Evolutionary conservation across 1,140 invertebrate genomes (phyloP).

Genomic region (Drosophila santomea): DNA sequence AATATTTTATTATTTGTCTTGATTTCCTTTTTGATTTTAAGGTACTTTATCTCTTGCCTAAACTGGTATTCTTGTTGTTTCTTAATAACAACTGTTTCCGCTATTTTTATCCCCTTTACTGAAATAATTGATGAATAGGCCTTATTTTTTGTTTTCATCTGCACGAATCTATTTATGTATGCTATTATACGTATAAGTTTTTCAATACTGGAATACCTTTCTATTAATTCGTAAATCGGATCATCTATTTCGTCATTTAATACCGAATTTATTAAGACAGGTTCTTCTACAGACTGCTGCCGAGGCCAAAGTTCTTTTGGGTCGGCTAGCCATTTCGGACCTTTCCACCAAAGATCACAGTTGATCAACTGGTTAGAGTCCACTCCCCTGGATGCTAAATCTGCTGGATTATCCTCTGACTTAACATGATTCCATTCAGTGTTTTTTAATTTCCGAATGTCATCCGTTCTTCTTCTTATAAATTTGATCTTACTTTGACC

Average conservation of each 20-base stretch:
- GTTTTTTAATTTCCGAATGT: constrained; percentile 6
- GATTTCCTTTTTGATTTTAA: constrained; percentile 1
- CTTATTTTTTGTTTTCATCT: constrained; percentile 1
- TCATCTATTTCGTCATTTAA: not conserved
- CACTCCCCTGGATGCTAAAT: not conserved
- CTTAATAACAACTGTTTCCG: not conserved
- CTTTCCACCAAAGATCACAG: constrained; percentile 2
- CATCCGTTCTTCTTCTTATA: constrained; percentile 2
- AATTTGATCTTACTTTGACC: constrained; percentile 1
- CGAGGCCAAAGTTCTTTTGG: not conserved
- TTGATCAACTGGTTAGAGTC: not conserved
- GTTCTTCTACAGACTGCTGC: not conserved
- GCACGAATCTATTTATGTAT: constrained; percentile 4
- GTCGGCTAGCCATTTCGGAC: constrained; percentile 1
- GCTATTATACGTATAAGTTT: constrained; percentile 1
- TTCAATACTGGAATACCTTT: constrained; percentile 4
- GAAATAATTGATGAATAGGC: not conserved
- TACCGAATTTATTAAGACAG: not conserved
- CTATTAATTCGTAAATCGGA: constrained; percentile 2
- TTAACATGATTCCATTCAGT: constrained; percentile 2
- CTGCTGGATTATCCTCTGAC: constrained; percentile 2
- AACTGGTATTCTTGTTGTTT: constrained; percentile 7
- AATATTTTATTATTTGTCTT: constrained; percentile 8
- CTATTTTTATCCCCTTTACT: not conserved
- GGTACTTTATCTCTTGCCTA: not conserved